Evolutionary conservation across 2,113 vertebrate genomes (phyloP).

Genomic region (Ardeotis arabs): DNA sequence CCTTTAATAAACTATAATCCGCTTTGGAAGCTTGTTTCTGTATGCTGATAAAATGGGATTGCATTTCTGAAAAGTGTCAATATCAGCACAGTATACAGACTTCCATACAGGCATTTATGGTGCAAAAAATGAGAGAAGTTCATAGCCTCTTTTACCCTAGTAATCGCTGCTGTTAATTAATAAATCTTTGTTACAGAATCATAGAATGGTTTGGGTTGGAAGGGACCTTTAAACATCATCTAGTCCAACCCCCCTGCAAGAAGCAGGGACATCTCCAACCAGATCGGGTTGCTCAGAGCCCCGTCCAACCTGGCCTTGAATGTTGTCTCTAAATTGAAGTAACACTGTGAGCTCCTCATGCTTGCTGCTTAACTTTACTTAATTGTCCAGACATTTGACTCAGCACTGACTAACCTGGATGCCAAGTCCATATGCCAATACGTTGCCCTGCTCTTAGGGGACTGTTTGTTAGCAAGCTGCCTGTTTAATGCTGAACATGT

Average conservation of each 20-base stretch:
- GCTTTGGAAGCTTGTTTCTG: not conserved
- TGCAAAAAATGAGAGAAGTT: not conserved
- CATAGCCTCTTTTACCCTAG: not conserved
- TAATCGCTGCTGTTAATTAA: slow-evolving; percentile 63
- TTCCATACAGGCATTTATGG: not conserved
- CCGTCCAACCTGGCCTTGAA: no score
- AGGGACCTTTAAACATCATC: no score
- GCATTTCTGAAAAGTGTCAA: not conserved
- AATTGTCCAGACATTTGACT: slow-evolving; percentile 34
- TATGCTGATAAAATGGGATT: not conserved
- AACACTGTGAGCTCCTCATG: not conserved
- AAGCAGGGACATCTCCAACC: no score
- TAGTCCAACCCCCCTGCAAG: no score
- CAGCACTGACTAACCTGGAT: not conserved
- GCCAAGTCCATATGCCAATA: not conserved
- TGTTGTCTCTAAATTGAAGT: slow-evolving; percentile 43
- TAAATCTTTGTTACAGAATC: slow-evolving; percentile 19
- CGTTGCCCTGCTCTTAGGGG: not conserved
- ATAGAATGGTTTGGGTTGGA: no score
- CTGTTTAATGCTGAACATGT: not conserved
- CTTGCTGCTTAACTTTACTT: slow-evolving; percentile 29
- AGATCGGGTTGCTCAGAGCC: no score
- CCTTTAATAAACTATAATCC: not conserved
- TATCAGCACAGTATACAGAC: not conserved
- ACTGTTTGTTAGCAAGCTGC: not conserved